Evolutionary conservation across 2,797 vertebrate genomes (phyloP).

Genomic region (Podarcis siculus): DNA sequence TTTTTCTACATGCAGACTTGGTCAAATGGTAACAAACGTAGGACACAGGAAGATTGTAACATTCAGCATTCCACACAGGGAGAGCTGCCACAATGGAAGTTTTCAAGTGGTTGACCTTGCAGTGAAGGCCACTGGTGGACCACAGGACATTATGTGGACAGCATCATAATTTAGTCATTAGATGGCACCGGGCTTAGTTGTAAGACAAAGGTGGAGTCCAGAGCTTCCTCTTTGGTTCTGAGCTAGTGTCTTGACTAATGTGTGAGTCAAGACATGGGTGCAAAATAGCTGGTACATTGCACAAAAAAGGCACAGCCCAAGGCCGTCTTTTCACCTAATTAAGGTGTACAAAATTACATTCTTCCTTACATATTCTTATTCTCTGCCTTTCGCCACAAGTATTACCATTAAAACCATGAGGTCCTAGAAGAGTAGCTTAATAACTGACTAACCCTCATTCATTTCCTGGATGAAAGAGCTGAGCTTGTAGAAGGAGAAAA

Average conservation of each 20-base stretch:
- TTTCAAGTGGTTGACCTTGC: neutral
- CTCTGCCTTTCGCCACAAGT: neutral
- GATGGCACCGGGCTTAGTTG: no score
- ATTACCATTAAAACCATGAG: neutral
- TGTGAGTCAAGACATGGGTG: neutral
- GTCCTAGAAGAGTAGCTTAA: neutral
- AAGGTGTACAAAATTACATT: neutral
- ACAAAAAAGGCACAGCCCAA: neutral
- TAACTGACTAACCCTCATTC: neutral
- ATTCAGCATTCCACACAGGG: neutral
- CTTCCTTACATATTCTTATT: neutral
- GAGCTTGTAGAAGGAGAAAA: neutral
- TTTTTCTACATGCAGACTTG: neutral
- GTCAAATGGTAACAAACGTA: neutral
- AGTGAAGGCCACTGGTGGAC: neutral
- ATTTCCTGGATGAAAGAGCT: neutral
- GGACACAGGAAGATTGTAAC: neutral
- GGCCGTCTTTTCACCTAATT: neutral
- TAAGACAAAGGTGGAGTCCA: no score
- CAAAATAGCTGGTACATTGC: neutral
- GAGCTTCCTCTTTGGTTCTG: no score
- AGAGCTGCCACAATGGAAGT: neutral
- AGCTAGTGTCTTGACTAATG: no score
- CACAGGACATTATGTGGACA: neutral
- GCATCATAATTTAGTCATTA: no score